phyloP scores from a whole-genome alignment of 2,797 vertebrate species.

The Emys orbicularis region DNA sequence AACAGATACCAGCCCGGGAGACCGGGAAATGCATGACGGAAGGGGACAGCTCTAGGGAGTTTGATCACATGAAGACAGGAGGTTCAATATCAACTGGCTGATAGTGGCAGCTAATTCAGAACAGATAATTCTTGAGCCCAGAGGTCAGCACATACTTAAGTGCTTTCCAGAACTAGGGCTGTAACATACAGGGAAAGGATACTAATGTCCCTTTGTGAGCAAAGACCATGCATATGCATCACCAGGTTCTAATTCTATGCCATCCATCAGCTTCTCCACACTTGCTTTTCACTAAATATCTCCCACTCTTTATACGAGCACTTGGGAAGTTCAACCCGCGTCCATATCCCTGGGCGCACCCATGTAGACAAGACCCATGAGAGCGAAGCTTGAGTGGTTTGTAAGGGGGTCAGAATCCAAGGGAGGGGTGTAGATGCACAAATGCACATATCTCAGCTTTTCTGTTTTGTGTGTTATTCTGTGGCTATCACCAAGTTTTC shows the following conservation, averaged over 20 bases:
- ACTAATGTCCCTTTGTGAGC: rapidly evolving
- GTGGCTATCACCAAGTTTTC: background rate
- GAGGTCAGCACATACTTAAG: background rate
- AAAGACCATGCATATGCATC: background rate
- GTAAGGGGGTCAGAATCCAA: no score
- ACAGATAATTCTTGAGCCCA: rapidly evolving
- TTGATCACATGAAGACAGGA: background rate
- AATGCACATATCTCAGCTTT: background rate
- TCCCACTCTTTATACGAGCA: rapidly evolving
- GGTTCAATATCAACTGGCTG: rapidly evolving
- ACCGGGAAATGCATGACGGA: background rate
- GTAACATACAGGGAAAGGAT: background rate
- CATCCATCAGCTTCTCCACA: background rate
- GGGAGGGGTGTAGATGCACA: background rate
- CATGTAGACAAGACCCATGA: rapidly evolving
- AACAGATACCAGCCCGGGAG: background rate
- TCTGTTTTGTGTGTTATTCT: background rate
- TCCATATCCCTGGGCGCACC: rapidly evolving
- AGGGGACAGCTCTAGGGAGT: no score
- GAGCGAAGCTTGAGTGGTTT: background rate
- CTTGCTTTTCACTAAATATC: background rate
- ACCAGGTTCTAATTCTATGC: background rate
- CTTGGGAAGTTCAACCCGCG: rapidly evolving
- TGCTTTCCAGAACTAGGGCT: background rate
- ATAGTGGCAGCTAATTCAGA: background rate